Evolutionary conservation across 2,113 vertebrate species (phyloP).

Genomic region (Brachypodius melanocephalos): DNA sequence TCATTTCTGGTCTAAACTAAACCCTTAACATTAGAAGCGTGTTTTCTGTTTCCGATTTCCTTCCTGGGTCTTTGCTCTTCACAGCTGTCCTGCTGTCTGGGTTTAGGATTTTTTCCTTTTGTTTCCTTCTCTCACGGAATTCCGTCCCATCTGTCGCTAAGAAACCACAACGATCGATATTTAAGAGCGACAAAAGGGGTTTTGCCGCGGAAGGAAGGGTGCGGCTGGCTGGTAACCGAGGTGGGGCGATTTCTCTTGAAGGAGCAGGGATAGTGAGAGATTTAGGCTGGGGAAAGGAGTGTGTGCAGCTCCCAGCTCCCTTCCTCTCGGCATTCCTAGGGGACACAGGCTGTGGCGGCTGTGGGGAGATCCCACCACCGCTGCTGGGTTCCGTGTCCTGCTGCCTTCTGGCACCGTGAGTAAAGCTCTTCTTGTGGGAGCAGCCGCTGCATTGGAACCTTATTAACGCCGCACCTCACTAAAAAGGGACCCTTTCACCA

Average conservation of each 20-base stretch:
- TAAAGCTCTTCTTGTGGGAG: neutral
- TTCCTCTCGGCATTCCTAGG: rapidly evolving
- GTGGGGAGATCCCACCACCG: too few species aligned
- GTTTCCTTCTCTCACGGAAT: neutral
- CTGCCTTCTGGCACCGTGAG: neutral
- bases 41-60: neutral
- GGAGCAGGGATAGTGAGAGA: too few species aligned
- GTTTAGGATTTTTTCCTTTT: neutral
- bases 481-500: neutral
- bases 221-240: neutral
- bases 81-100: too few species aligned
- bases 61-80: neutral
- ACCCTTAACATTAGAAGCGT: rapidly evolving
- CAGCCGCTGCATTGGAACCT: too few species aligned
- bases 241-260: neutral
- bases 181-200: neutral
- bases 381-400: too few species aligned
- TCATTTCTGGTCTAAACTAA: neutral
- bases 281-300: too few species aligned
- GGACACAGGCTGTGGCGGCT: too few species aligned
- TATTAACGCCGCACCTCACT: neutral
- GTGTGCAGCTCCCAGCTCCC: neutral
- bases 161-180: neutral
- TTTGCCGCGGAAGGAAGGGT: too few species aligned
- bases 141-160: neutral